Percentiles rank a stretch among this genome's conserved stretches.
phyloP scores from a whole-genome alignment of 2,888 invertebrate species.

The Tridacna crocea region DNA sequence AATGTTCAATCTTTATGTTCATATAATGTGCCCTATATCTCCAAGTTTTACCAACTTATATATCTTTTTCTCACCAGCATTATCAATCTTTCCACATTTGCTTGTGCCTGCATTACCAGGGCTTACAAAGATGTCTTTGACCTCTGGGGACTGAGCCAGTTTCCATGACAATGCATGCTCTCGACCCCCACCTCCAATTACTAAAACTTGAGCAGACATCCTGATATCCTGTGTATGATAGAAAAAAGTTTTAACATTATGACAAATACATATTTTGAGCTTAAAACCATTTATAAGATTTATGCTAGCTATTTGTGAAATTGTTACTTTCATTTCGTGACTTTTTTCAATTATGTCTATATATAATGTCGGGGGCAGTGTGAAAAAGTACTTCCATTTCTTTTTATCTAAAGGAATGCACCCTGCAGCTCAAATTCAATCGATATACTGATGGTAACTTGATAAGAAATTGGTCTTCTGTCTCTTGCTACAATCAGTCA shows the following conservation, averaged over 20 bases:
- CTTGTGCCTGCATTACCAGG: conserved; percentile 95
- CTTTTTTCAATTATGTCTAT: too few species aligned
- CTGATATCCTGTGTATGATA: conserved; percentile 14
- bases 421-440: too few species aligned
- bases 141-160: conserved; percentile 90
- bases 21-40: background rate
- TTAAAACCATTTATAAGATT: too few species aligned
- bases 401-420: too few species aligned
- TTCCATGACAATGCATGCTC: conserved; percentile 99
- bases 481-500: too few species aligned
- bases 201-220: conserved; percentile 75
- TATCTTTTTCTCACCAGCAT: conserved; percentile 71
- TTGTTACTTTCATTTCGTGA: background rate
- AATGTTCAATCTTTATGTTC: background rate
- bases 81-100: conserved; percentile 71
- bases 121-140: conserved; percentile 89
- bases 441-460: too few species aligned
- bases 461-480: too few species aligned
- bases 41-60: background rate
- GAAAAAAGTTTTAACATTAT: background rate
- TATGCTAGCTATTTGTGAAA: too few species aligned
- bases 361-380: too few species aligned
- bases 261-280: too few species aligned
- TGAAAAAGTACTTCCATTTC: too few species aligned
- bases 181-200: conserved; percentile 96